A percentile compares a stretch with the other conserved stretches of the same genome.
Conservation (phyloP, 2,797 vertebrate genomes). For the Momotus momota region DNA sequence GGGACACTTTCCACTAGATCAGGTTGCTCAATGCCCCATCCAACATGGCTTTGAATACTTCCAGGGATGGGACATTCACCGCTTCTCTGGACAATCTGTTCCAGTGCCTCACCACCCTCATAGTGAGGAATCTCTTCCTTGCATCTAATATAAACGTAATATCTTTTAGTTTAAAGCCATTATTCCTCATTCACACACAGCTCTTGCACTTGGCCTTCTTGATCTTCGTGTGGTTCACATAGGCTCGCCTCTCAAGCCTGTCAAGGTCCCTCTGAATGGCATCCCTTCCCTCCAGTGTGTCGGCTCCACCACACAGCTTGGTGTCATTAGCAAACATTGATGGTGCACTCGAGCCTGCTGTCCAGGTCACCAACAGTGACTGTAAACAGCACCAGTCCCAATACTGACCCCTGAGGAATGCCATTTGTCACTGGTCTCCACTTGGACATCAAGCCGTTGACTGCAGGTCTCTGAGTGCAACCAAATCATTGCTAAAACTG, state of each 20-base stretch:
- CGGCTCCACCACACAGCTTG: neutral
- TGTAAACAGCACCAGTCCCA: neutral
- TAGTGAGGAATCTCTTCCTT: neutral
- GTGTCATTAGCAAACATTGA: neutral
- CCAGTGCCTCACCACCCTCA: neutral
- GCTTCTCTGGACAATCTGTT: neutral
- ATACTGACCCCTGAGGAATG: neutral
- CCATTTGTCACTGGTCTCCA: neutral
- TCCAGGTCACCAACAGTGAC: neutral
- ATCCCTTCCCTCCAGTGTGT: neutral
- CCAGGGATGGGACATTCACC: too few species aligned
- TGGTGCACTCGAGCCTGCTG: neutral
- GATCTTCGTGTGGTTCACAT: neutral
- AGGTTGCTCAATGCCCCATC: neutral
- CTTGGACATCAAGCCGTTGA: neutral
- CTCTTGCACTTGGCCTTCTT: neutral
- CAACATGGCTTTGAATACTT: neutral
- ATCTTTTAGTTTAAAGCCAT: neutral
- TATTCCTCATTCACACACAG: neutral
- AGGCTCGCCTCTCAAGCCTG: neutral
- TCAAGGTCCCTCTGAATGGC: neutral
- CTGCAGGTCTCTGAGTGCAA: neutral
- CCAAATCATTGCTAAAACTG: neutral
- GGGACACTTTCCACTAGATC: neutral
- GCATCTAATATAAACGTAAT: neutral